phyloP scores from a whole-genome alignment of 2,888 invertebrate genomes.

The Meiosimyza platycephala region DNA sequence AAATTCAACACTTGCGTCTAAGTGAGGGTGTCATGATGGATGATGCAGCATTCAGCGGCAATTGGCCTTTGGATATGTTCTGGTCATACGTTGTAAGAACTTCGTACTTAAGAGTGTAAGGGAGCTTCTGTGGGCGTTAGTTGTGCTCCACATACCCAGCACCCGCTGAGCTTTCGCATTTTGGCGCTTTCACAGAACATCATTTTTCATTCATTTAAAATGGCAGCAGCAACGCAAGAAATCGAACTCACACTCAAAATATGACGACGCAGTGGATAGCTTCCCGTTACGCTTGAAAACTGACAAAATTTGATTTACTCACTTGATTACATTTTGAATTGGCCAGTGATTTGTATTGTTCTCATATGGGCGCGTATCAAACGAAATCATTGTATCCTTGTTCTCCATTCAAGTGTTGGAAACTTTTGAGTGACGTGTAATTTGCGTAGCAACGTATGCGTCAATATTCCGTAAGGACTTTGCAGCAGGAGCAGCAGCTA shows the following conservation, averaged over 20 bases:
- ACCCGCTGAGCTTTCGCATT: too few species aligned
- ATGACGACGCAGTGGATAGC: conserved; percentile 16
- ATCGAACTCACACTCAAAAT: conserved; percentile 2
- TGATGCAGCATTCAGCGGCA: conserved; percentile 48
- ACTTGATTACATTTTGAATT: conserved; percentile 55
- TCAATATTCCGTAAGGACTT: conserved; percentile 41
- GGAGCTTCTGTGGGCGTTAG: too few species aligned
- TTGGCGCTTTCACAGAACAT: conserved; percentile 42
- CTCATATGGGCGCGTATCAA: background rate
- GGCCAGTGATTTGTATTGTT: background rate
- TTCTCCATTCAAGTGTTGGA: background rate
- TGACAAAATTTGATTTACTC: conserved; percentile 64
- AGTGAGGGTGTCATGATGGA: conserved; percentile 59
- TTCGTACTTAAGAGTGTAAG: too few species aligned
- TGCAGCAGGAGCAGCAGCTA: conserved; percentile 30
- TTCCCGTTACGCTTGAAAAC: conserved; percentile 47
- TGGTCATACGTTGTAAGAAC: too few species aligned
- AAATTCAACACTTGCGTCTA: conserved; percentile 43
- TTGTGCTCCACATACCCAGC: too few species aligned
- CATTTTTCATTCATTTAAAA: conserved; percentile 63
- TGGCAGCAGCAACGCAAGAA: conserved; percentile 24
- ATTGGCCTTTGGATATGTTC: conserved; percentile 12
- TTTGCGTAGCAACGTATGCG: conserved; percentile 62
- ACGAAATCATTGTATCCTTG: background rate
- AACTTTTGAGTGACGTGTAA: conserved; percentile 54